These are phyloP conservation scores for Amphimedon queenslandica DNA, from an alignment of 37 sponge, comb jelly and placozoan genomes.

Conservation along the genomic window DNA sequence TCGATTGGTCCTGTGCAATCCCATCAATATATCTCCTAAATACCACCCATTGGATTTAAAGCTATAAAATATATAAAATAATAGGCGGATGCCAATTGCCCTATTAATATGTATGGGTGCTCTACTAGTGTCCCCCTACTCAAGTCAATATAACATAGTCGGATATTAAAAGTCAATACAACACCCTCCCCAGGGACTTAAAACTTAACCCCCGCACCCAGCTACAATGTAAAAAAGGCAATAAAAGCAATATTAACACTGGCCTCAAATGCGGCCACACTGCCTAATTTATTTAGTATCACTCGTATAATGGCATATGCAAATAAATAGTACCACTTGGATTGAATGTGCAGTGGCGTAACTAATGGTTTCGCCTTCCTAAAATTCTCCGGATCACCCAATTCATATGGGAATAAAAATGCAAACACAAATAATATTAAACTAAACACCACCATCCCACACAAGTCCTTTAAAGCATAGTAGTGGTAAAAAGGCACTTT, in stretches of 20 bases:
- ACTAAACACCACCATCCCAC: slow-evolving; percentile 32
- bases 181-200: slow-evolving; percentile 59
- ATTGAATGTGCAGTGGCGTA: slow-evolving; percentile 74
- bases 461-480: slow-evolving; percentile 65
- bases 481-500: slow-evolving; percentile 67
- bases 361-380: slow-evolving; percentile 71
- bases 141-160: slow-evolving; percentile 76
- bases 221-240: slow-evolving; percentile 51
- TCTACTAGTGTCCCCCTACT: slow-evolving; percentile 71
- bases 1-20: no score
- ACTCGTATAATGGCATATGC: slow-evolving; percentile 80
- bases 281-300: slow-evolving; percentile 78
- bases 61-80: slow-evolving; percentile 80
- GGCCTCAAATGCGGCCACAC: slow-evolving; percentile 57
- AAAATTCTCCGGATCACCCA: slow-evolving; percentile 78
- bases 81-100: slow-evolving; percentile 55
- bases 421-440: slow-evolving; percentile 34
- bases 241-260: slow-evolving; percentile 63
- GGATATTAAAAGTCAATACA: slow-evolving; percentile 66
- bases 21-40: no score
- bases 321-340: slow-evolving; percentile 82
- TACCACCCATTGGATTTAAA: slow-evolving; percentile 44
- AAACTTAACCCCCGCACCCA: slow-evolving; percentile 43
- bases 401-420: slow-evolving; percentile 53
- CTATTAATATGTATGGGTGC: slow-evolving; percentile 70